phyloP scores from a whole-genome alignment of 2,888 invertebrate species.

The Erynnis tages region DNA sequence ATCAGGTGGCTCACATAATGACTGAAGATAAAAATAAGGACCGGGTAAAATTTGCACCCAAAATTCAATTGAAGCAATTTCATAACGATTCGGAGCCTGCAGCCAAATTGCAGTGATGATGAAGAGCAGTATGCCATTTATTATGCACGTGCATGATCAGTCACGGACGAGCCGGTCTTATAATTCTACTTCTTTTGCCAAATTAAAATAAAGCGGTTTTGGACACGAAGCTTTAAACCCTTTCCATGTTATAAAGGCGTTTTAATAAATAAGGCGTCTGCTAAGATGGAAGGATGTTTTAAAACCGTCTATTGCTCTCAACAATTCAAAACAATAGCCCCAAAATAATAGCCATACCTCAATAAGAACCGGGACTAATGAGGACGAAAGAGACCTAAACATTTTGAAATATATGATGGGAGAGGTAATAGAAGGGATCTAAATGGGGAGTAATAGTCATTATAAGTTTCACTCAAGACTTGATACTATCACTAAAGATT shows the following conservation, averaged over 20 bases:
- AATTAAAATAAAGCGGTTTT: constrained; percentile 24
- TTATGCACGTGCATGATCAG: constrained; percentile 8
- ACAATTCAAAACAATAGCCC: too few relatives aligned
- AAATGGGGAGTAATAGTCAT: too few relatives aligned
- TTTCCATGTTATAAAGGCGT: constrained; percentile 26
- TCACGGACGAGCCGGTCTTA: constrained; percentile 9
- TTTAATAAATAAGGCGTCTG: too few relatives aligned
- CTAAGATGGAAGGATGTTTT: too few relatives aligned
- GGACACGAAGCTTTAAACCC: constrained; percentile 31
- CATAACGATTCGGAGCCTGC: constrained; percentile 11
- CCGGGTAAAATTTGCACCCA: constrained; percentile 9
- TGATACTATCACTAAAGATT: too few relatives aligned
- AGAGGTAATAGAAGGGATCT: too few relatives aligned
- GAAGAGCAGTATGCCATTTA: constrained; percentile 7
- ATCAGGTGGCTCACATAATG: neutral
- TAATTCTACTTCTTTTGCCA: constrained; percentile 14
- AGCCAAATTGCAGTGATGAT: constrained; percentile 21
- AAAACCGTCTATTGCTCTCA: too few relatives aligned
- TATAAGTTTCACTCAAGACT: too few relatives aligned
- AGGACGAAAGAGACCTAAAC: too few relatives aligned
- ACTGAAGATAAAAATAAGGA: constrained; percentile 5
- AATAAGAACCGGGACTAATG: too few relatives aligned
- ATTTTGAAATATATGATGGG: too few relatives aligned
- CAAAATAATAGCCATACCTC: too few relatives aligned
- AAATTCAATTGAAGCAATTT: constrained; percentile 17